Base-by-base conservation (phyloP, 2,888 invertebrate genomes). In the Napeogenes inachia region DNA sequence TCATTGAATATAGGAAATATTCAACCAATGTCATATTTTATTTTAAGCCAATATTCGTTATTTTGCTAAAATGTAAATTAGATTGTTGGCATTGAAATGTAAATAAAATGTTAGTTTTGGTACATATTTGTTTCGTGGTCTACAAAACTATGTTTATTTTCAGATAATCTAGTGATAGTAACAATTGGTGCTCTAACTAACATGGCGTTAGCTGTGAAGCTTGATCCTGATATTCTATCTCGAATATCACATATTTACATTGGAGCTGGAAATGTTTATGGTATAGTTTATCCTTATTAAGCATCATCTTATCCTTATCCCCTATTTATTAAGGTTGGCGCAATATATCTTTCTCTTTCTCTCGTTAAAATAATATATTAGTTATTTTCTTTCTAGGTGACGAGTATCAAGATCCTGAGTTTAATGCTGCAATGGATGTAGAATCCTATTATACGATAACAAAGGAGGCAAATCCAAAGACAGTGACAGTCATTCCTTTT, bases 171-270 rank as follows among this genome's bases (percentile, higher is more conserved):
- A 32, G 91, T 92, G 0, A 74, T 95, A 10, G 85, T 95, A 6
- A 92, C 94, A 46, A 78, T 96, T 33, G 97, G 94, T 0, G 93
- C 97, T 0, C 79, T 97, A 35, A 97, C 97, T 0, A 97, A 97
- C 74, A 85, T 96, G 54, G 97, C 96, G 0, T 74, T 96, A 64
- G 93, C 95, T 1, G 89, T 94, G 3, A 93, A 93, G 73, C 78
- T 95, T 72, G 95, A 94, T 71, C 92, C 94, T 0, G 77, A 91
- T 4, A 94, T 97, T 75, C 79, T 92, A 0, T 74, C 85, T 30
- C 91, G 93, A 66, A 80, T 96, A 0, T 93, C 93, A 65, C 93
- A 94, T 54, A 83, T 96, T 45, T 94, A 92, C 75, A 91, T 96
- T 4, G 96, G 96, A 92, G 97, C 96, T 8, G 96, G 97, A 64